Evolutionary conservation across 2,797 vertebrate genomes (phyloP), one percentile per base, ranked within the genome.

Genomic region (Atherinosoma microstoma): DNA sequence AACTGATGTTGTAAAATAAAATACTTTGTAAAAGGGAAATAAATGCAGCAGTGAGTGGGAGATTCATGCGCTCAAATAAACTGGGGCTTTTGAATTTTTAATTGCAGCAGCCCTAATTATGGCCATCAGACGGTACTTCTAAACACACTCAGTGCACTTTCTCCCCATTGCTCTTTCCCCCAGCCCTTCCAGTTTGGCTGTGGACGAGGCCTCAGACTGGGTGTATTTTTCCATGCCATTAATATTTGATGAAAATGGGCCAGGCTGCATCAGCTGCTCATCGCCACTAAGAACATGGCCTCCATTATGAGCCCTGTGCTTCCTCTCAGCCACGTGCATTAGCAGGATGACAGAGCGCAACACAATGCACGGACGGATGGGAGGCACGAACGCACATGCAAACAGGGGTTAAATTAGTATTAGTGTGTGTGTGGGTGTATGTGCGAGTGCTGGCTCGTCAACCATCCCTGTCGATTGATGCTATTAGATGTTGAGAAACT

Each of bases 231-330:
- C 97, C 97, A 96, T 96, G 96, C 95, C 96, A 98, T 99, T 97
- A 99, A 99, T 99, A 99, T 99, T 99, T 98, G 96, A 99, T 99
- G 97, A 97, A 98, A 99, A 98, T 99, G 96, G 96, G 96, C 96
- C 95, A 94, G 96, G 96, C 97, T 96, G 96, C 96, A 97, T 97
- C 97, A 99, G 96, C 97, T 97, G 96, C 97, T 97, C 96, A 95
- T 94, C 93, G 94, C 91, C 95, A 95, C 95, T 95, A 94, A 96
- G 93, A 97, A 96, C 96, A 95, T 94, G 95, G 95, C 96, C 96
- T 96, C 95, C 96, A 97, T 99, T 98, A 98, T 95, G 96, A 96
- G 97, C 88, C 87, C 96, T 91, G 96, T 92, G 96, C 95, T 97
- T 97, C 97, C 97, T 97, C 95, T 94, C 95, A 94, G 95, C 95